Evolutionary conservation across 2,888 invertebrate genomes (phyloP), one percentile per base, ranked within the genome.

Genomic region (Frankliniella fusca): DNA sequence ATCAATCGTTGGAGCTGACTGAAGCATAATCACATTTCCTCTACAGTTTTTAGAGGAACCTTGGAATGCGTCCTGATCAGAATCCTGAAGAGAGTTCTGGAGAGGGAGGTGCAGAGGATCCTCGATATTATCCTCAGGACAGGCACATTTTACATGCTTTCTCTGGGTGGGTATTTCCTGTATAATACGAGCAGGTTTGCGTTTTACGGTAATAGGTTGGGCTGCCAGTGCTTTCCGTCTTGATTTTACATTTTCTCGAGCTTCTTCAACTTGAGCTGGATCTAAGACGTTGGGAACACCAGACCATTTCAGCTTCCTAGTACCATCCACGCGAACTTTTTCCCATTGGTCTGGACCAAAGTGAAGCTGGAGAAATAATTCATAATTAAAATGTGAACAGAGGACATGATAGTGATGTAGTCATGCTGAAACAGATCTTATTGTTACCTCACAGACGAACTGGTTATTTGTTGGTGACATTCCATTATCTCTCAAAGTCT

Each of bases 271-370:
- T 38, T 38, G 38, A 3, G 38, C 38, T 38, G 38, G 38, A 5
- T 38, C 38, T 38, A 38, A 54, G 18, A 54, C 8, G 54, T 54
- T 54, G 54, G 18, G 54, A 18, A 18, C 54, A 15, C 15, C 54
- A 54, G 15, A 54, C 12, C 54, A 54, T 54, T 54, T 54, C 70
- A 70, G 23, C 23, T 70, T 70, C 23, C 23, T 70, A 0, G 70
- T 70, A 8, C 70, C 70, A 23, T 70, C 70, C 0, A 70, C 70
- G 9, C 70, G 70, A 70, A 70, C 23, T 23, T 70, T 70, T 23
- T 70, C 70, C 70, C 70, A 70, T 70, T 70, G 70, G 23, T 20
- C 23, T 8, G n/a, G 70, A 20, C 70, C 70, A 70, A 70, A 70
- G 23, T 70, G 70, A 11, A 70, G 70, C 70, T 70, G 23, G 15